Evolutionary conservation across 2,888 invertebrate species (phyloP).

Genomic region (Stomorhina lunata): DNA sequence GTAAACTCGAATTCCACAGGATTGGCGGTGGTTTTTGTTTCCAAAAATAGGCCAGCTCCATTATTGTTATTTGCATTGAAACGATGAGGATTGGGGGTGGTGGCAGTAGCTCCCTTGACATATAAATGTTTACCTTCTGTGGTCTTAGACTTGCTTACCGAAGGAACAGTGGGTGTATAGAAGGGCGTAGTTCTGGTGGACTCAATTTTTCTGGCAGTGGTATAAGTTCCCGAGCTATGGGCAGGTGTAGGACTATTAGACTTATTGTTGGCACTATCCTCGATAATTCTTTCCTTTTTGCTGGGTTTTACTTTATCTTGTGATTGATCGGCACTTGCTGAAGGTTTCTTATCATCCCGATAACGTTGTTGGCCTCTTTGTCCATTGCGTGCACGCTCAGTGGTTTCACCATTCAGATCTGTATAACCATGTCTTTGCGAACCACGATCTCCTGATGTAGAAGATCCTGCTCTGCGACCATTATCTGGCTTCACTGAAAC

Average conservation of each 20-base stretch:
- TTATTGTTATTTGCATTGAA: conserved; percentile 69
- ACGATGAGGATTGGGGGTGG: conserved; percentile 73
- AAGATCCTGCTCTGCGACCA: conserved; percentile 18
- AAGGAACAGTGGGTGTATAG: conserved; percentile 79
- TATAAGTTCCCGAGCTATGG: conserved; percentile 73
- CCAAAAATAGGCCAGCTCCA: conserved; percentile 65
- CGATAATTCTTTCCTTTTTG: conserved; percentile 51
- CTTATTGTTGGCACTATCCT: conserved; percentile 48
- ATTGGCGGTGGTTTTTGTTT: conserved; percentile 69
- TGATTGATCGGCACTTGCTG: conserved; percentile 37
- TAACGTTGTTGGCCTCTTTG: conserved; percentile 74
- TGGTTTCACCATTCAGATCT: conserved; percentile 39
- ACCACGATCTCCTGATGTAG: conserved; percentile 69
- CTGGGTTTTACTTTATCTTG: conserved; percentile 68
- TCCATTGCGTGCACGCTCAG: conserved; percentile 71
- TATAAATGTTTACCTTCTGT: conserved; percentile 73
- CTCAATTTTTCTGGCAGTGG: conserved; percentile 77
- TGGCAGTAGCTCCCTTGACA: conserved; percentile 60
- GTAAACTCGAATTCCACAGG: conserved; percentile 59
- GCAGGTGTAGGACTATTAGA: conserved; percentile 71
- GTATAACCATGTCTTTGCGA: conserved; percentile 59
- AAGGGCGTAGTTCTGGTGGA: conserved; percentile 77
- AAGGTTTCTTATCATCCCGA: conserved; percentile 68
- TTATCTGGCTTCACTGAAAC: background rate
- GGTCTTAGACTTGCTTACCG: conserved; percentile 72